Conservation (phyloP, 2,113 vertebrate species). For the Saccopteryx bilineata region DNA sequence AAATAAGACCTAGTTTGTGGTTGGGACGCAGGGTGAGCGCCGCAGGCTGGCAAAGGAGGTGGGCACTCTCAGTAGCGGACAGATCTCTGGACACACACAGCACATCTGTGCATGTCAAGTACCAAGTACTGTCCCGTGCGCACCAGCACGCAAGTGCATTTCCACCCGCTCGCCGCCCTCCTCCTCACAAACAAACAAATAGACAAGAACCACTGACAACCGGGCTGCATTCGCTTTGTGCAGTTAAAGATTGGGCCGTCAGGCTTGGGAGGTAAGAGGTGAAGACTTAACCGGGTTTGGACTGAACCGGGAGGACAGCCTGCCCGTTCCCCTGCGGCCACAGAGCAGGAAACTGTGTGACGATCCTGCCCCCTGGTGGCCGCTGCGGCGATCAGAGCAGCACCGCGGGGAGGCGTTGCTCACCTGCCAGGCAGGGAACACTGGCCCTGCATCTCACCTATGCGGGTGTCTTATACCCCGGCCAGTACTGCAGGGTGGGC, state of each 20-base stretch:
- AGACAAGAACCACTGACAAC: neutral
- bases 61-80: neutral
- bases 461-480: neutral
- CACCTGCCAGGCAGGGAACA: accelerated
- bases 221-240: neutral
- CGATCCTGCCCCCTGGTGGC: conserved; percentile 63
- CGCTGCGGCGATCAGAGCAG: accelerated
- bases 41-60: neutral
- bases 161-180: neutral
- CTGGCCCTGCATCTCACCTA: neutral
- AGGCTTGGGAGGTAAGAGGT: neutral
- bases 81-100: neutral
- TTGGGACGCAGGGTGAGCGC: neutral
- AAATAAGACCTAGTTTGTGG: neutral
- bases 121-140: neutral
- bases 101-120: neutral
- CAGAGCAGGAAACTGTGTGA: neutral
- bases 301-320: accelerated
- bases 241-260: neutral
- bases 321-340: accelerated
- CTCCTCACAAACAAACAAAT: neutral
- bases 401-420: accelerated
- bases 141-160: neutral
- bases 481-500: neutral
- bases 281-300: too few species aligned